A percentile compares a stretch with the other conserved stretches of the same genome.
phyloP scores from a whole-genome alignment of 2,888 invertebrate genomes.

The Scelioninae gen. 2 region DNA sequence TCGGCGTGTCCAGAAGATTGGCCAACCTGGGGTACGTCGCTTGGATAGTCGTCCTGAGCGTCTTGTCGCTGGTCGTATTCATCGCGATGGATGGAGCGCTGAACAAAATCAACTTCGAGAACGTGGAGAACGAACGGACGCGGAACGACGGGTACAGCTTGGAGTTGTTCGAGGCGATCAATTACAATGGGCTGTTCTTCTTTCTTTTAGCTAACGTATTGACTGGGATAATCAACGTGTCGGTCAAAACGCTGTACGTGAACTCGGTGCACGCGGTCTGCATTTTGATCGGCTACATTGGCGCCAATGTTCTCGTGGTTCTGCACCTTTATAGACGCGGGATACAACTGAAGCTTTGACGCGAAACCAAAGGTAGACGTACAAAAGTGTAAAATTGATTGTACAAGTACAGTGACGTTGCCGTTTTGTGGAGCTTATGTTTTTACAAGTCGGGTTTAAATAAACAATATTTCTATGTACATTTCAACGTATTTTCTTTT shows the following conservation, averaged over 20 bases:
- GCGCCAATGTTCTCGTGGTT: conserved; percentile 63
- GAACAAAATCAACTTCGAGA: too few relatives aligned
- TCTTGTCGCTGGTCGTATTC: too few relatives aligned
- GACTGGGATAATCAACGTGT: conserved; percentile 89
- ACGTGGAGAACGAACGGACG: too few relatives aligned
- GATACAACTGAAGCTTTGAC: conserved; percentile 67
- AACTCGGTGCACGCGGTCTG: conserved; percentile 64
- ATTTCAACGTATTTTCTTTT: not conserved
- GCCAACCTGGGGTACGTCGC: conserved; percentile 89
- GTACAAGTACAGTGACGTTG: conserved; percentile 6
- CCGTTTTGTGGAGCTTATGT: conserved; percentile 11
- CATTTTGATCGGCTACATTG: conserved; percentile 69
- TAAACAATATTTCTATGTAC: conserved; percentile 1
- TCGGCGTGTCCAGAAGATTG: conserved; percentile 85
- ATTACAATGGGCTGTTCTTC: conserved; percentile 88
- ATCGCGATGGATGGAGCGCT: too few relatives aligned
- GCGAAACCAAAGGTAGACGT: not conserved
- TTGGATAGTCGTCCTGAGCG: too few relatives aligned
- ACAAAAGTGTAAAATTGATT: conserved; percentile 24
- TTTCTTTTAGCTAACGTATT: conserved; percentile 89
- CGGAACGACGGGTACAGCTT: conserved; percentile 71
- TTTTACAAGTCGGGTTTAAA: conserved; percentile 5
- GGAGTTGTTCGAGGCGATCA: conserved; percentile 82
- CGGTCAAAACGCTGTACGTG: conserved; percentile 79
- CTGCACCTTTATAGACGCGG: conserved; percentile 66